A percentile compares a stretch with the other conserved stretches of the same genome.
These are phyloP conservation scores for Agrotis puta DNA, from an alignment of 2,888 invertebrate species.

Conservation along the genomic window DNA sequence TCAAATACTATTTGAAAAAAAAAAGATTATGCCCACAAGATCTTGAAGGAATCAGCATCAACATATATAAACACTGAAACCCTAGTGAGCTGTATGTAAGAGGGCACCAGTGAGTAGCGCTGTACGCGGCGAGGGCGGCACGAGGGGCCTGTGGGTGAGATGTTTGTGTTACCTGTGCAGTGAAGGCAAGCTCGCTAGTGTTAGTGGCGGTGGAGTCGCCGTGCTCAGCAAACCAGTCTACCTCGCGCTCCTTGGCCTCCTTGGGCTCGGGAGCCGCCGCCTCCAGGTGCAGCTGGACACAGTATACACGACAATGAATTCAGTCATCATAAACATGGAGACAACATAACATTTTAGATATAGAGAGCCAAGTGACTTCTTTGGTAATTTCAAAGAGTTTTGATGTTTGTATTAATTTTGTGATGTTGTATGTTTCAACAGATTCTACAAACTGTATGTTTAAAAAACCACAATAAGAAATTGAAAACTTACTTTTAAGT, in stretches of 20 bases:
- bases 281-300: slow-evolving; percentile 93
- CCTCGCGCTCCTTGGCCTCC: slow-evolving; percentile 94
- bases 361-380: not conserved
- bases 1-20: too few species aligned
- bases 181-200: slow-evolving; percentile 82
- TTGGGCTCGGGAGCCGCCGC: slow-evolving; percentile 91
- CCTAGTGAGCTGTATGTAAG: not conserved
- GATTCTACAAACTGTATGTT: too few species aligned
- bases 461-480: not conserved
- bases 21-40: not conserved
- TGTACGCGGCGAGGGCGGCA: not conserved
- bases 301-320: slow-evolving; percentile 8
- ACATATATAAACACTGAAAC: slow-evolving; percentile 9
- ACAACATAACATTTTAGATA: not conserved
- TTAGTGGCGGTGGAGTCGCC: slow-evolving; percentile 82
- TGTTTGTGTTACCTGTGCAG: slow-evolving; percentile 88
- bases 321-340: not conserved
- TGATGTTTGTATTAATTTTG: too few species aligned
- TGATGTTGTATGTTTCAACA: too few species aligned
- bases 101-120: not conserved
- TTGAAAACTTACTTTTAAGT: slow-evolving; percentile 25
- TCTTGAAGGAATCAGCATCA: not conserved
- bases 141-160: slow-evolving; percentile 39
- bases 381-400: not conserved
- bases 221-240: slow-evolving; percentile 97